Evolutionary conservation across 2,113 vertebrate genomes (phyloP), one percentile per base, ranked within the genome.

Genomic region (Hirundichthys speculiger): DNA sequence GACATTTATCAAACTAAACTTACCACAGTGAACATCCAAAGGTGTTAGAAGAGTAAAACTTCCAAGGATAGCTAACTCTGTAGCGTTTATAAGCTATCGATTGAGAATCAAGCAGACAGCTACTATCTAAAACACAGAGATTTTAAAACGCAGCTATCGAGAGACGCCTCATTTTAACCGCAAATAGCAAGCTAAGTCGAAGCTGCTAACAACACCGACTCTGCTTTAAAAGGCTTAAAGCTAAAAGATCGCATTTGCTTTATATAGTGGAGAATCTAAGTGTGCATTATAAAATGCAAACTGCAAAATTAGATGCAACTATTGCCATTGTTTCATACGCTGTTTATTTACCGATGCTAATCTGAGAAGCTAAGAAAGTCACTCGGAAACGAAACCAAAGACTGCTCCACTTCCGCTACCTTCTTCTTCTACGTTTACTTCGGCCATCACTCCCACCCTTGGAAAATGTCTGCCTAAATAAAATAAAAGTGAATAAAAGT

Each of bases 11-110:
- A 70, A 62, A 43, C 0, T 43, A 34, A 53, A 86, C 87, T 81
- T 46, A 90, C 88, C 80, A 58, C 80, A 69, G 61, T 61, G 51
- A 84, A 72, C 88, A 90, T 89, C 82, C 82, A 85, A 73, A 13
- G 45, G 46, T 66, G 8, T 8, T 13, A 30, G 13, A 45, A 8
- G 18, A 13, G 19, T 12, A 34, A 25, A 48, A 48, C 20, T 14
- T 16, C 6, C 22, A 2, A 10, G 9, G 30, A 7, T 34, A 10
- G 9, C 15, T 24, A 18, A 58, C 27, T 18, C 8, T 52, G 42
- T 34, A 7, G 6, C 20, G 14, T 24, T 39, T 42, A 66, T 42
- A 12, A 46, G 43, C 13, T 12, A 38, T 5, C 1, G 20, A 24
- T 42, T 14, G 10, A 50, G 46, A 55, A 51, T 39, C 12, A 61